Evolutionary conservation across 2,113 vertebrate genomes (phyloP).

Genomic region (Panthera leo): DNA sequence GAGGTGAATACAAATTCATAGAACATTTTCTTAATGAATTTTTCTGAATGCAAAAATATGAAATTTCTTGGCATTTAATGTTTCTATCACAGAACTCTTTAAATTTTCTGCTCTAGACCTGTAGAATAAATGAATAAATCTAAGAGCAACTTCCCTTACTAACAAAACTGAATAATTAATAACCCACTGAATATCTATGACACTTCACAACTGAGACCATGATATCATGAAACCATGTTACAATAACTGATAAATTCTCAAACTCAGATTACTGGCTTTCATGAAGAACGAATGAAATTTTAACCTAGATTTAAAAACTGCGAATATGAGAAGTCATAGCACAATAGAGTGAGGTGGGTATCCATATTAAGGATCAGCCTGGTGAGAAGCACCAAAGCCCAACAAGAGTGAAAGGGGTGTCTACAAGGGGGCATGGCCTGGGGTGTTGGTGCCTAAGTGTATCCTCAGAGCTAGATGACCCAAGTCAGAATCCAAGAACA

Average conservation of each 20-base stretch:
- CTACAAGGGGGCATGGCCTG: accelerated
- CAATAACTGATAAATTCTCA: slow-evolving; percentile 74
- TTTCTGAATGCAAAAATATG: neutral
- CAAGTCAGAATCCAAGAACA: neutral
- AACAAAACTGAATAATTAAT: neutral
- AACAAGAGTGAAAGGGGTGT: neutral
- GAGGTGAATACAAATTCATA: neutral
- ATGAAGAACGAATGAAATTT: neutral
- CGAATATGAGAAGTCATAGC: neutral
- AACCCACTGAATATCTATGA: neutral
- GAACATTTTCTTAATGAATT: neutral
- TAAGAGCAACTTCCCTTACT: neutral
- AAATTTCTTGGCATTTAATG: neutral
- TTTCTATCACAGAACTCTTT: neutral
- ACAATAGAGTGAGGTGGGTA: neutral
- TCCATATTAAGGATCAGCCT: neutral
- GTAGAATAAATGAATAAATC: neutral
- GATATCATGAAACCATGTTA: neutral
- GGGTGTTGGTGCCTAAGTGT: neutral
- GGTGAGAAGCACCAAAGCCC: neutral
- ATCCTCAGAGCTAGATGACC: neutral
- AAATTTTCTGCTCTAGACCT: neutral
- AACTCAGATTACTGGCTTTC: slow-evolving; percentile 9
- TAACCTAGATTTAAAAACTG: neutral
- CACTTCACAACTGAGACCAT: neutral